These are phyloP conservation scores for Blennius ocellaris DNA, from an alignment of 2,113 vertebrate species.

Conservation along the genomic window DNA sequence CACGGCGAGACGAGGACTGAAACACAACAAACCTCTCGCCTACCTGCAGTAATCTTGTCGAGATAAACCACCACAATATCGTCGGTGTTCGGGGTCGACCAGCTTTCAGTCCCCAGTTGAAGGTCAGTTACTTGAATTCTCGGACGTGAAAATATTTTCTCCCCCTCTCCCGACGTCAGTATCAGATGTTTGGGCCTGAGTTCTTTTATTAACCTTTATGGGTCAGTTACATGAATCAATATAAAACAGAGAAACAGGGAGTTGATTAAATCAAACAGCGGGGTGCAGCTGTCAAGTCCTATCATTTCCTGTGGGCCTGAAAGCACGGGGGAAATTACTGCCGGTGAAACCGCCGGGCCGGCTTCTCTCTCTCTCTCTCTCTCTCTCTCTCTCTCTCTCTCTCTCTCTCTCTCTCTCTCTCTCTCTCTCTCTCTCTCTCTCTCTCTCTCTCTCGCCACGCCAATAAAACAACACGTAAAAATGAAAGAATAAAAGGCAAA, in stretches of 20 bases:
- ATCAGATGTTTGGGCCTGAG: constrained; percentile 33
- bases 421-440: too few species aligned
- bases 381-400: too few species aligned
- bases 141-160: not conserved
- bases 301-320: constrained; percentile 59
- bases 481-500: not conserved
- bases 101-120: too few species aligned
- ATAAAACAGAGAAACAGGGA: constrained; percentile 47
- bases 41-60: too few species aligned
- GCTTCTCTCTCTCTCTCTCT: not conserved
- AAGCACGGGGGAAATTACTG: constrained; percentile 55
- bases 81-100: too few species aligned
- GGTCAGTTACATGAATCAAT: constrained; percentile 53
- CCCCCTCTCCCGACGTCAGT: not conserved
- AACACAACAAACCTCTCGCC: too few species aligned
- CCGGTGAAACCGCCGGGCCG: constrained; percentile 7
- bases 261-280: constrained; percentile 61
- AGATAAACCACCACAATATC: too few species aligned
- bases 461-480: constrained; percentile 4
- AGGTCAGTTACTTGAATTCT: not conserved
- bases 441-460: constrained; percentile 25
- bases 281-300: constrained; percentile 57
- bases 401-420: too few species aligned
- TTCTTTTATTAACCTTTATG: constrained; percentile 58
- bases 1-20: too few species aligned